Conservation (phyloP, 2,888 invertebrate genomes). For the Pilophorus perplexus region DNA sequence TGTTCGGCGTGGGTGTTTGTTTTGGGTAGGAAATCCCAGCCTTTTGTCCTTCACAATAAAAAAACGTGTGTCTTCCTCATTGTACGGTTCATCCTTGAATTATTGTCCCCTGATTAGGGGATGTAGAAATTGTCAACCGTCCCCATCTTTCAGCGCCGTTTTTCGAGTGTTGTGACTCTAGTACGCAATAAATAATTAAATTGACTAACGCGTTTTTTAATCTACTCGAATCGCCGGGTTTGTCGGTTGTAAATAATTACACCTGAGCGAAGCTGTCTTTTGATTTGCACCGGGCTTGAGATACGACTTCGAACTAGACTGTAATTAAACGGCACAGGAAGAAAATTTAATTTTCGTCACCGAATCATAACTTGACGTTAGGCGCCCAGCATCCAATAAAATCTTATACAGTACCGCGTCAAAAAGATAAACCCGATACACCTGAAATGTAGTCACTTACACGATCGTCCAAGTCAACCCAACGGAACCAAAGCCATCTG, state of each 20-base stretch:
- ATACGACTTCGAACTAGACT: no score
- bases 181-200: slow-evolving; percentile 19
- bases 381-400: no score
- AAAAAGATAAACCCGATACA: no score
- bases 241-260: slow-evolving; percentile 14
- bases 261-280: no score
- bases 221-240: slow-evolving; percentile 6
- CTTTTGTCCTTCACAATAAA: not conserved
- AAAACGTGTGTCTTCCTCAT: not conserved
- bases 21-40: slow-evolving; percentile 10
- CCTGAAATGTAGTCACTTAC: no score
- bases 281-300: no score
- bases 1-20: slow-evolving; percentile 19
- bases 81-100: slow-evolving; percentile 9
- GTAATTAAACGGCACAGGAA: no score
- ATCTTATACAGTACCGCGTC: no score
- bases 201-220: slow-evolving; percentile 31
- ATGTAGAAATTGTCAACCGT: slow-evolving; percentile 5
- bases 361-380: no score
- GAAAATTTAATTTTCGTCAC: no score
- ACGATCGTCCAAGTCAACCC: no score
- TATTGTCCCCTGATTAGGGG: slow-evolving; percentile 28
- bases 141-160: not conserved
- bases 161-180: not conserved
- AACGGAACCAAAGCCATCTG: no score